A percentile compares a stretch with the other conserved stretches of the same genome.
Evolutionary conservation across 2,113 vertebrate genomes (phyloP).

Genomic region (Burhinus bistriatus): DNA sequence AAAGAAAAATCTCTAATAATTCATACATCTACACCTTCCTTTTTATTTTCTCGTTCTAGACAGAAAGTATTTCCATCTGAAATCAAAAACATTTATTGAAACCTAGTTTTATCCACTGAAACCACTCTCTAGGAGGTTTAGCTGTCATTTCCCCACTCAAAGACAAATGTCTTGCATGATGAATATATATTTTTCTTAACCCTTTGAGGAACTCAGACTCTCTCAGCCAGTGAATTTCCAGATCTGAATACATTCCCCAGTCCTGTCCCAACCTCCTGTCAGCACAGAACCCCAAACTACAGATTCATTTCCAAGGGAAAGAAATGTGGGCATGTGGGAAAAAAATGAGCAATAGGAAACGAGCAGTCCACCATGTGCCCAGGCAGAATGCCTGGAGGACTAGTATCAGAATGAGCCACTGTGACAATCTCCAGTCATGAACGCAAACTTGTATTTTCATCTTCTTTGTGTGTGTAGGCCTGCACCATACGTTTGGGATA

Average conservation of each 20-base stretch:
- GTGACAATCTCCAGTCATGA: neutral
- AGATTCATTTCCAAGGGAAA: neutral
- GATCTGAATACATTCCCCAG: neutral
- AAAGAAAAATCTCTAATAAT: neutral
- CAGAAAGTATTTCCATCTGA: neutral
- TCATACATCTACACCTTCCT: neutral
- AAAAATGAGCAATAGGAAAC: neutral
- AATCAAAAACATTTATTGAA: neutral
- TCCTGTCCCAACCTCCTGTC: neutral
- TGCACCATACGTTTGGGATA: neutral
- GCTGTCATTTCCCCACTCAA: neutral
- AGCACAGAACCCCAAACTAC: neutral
- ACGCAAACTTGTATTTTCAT: neutral
- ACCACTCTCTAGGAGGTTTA: neutral
- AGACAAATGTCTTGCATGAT: neutral
- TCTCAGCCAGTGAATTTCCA: neutral
- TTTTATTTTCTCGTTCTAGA: neutral
- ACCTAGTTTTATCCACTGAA: neutral
- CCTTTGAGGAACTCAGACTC: neutral
- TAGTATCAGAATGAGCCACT: neutral
- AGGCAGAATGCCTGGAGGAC: neutral
- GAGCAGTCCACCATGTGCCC: neutral
- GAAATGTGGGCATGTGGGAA: neutral
- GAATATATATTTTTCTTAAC: neutral
- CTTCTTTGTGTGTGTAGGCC: neutral